phyloP scores from a whole-genome alignment of 2,797 vertebrate genomes.

The Echeneis naucrates region DNA sequence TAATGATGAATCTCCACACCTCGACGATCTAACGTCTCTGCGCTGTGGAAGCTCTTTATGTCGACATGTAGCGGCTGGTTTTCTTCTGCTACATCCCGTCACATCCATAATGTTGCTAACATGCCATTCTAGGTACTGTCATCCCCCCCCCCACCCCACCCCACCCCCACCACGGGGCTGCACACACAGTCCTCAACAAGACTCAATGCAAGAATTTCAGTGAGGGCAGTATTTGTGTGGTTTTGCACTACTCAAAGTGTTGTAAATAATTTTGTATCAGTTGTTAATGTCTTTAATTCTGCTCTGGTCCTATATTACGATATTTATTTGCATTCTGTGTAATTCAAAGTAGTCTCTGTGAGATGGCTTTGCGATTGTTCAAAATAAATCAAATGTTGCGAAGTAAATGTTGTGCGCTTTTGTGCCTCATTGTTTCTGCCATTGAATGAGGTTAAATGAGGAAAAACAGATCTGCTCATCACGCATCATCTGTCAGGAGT shows the following conservation, averaged over 20 bases:
- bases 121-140: conserved; percentile 58
- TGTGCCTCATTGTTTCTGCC: background rate
- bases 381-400: conserved; percentile 84
- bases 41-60: conserved; percentile 13
- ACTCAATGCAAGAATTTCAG: conserved; percentile 70
- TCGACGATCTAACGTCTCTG: conserved; percentile 27
- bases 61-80: background rate
- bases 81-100: conserved; percentile 27
- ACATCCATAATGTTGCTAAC: conserved; percentile 21
- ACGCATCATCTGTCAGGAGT: too few relatives aligned
- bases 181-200: conserved; percentile 68
- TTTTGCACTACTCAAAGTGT: conserved; percentile 86
- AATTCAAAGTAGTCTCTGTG: conserved; percentile 87
- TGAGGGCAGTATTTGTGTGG: conserved; percentile 73
- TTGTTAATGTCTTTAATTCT: conserved; percentile 80
- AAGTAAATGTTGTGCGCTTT: conserved; percentile 39
- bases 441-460: background rate
- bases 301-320: conserved; percentile 63
- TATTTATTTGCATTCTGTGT: conserved; percentile 88
- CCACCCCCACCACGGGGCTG: conserved; percentile 64
- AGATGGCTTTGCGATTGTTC: conserved; percentile 85
- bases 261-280: conserved; percentile 85
- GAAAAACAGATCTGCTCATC: too few relatives aligned
- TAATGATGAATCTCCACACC: conserved; percentile 47
- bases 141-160: conserved; percentile 45